Evolutionary conservation across 2,797 vertebrate genomes (phyloP).

Genomic region (Periophthalmus magnuspinnatus): DNA sequence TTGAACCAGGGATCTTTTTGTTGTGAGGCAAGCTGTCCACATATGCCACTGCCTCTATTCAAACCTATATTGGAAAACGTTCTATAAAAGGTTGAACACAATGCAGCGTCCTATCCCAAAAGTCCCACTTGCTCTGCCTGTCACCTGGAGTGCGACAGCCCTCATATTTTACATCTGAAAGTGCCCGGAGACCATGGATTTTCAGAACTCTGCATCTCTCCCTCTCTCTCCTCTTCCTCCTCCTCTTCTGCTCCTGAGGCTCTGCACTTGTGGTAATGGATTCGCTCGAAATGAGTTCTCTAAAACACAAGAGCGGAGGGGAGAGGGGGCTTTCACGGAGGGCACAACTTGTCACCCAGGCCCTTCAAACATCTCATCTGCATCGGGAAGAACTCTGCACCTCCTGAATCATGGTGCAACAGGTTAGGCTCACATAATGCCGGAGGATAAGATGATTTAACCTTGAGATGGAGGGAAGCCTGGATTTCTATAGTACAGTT

Average conservation of each 20-base stretch:
- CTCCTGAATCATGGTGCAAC: background rate
- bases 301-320: conserved; percentile 47
- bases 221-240: conserved; percentile 19
- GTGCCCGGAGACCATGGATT: conserved; percentile 34
- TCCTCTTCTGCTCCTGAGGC: conserved; percentile 22
- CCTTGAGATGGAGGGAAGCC: no score
- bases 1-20: no score
- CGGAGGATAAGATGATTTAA: no score
- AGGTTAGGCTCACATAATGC: background rate
- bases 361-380: background rate
- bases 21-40: no score
- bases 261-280: conserved; percentile 66
- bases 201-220: conserved; percentile 31
- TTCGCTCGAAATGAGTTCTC: conserved; percentile 64
- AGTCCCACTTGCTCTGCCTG: background rate
- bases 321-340: conserved; percentile 9
- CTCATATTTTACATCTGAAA: conserved; percentile 31
- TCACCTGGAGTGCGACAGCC: conserved; percentile 36
- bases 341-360: conserved; percentile 32
- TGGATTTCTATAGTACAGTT: no score
- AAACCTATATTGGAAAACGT: no score
- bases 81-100: no score
- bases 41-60: no score
- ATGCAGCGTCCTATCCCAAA: background rate
- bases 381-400: background rate